These are phyloP conservation scores for Pedetes capensis DNA, from an alignment of 2,113 vertebrate genomes.

Conservation along the genomic window DNA sequence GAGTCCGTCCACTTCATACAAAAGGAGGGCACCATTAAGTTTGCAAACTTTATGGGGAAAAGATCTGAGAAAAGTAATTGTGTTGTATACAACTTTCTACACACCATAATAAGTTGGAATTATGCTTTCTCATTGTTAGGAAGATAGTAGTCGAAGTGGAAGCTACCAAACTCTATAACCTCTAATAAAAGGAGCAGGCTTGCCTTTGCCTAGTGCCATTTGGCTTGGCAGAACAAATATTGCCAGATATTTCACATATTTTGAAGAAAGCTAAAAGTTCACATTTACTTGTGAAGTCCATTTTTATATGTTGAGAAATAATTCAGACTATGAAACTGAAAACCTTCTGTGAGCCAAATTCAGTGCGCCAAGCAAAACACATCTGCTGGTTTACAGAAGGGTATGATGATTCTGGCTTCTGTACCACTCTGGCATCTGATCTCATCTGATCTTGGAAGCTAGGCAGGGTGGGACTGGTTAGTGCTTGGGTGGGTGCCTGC, in stretches of 20 bases:
- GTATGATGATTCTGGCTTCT: background rate
- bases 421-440: too few species aligned
- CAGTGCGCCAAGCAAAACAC: slow-evolving; percentile 23
- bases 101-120: background rate
- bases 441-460: too few species aligned
- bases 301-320: slow-evolving; percentile 37
- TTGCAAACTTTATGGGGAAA: background rate
- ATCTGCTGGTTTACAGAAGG: background rate
- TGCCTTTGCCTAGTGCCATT: background rate
- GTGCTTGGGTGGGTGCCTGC: too few species aligned
- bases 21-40: background rate
- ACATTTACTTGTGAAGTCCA: slow-evolving; percentile 2
- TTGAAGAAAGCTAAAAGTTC: background rate
- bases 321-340: slow-evolving; percentile 36
- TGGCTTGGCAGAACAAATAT: background rate
- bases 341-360: slow-evolving; percentile 1
- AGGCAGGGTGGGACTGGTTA: too few species aligned
- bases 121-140: background rate
- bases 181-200: background rate
- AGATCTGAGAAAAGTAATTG: background rate
- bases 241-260: slow-evolving; percentile 30
- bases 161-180: background rate
- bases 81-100: background rate
- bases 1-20: background rate
- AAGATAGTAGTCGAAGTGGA: background rate